phyloP scores from a whole-genome alignment of 2,797 vertebrate genomes.

The Allochrocebus solatus region DNA sequence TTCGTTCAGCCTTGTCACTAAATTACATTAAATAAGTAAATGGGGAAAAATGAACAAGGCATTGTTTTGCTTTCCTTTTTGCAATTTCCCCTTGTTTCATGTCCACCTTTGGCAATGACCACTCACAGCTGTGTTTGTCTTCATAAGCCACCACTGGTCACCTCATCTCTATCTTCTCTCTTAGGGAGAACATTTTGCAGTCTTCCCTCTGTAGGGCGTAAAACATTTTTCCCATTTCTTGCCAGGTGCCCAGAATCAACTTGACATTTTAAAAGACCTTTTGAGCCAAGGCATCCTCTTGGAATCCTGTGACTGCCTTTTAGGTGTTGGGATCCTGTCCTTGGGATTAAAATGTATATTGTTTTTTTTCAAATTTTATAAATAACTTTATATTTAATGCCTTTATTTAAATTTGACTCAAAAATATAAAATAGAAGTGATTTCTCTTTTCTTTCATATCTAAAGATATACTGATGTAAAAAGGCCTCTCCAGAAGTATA shows the following conservation, averaged over 20 bases:
- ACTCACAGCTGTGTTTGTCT: background rate
- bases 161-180: background rate
- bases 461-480: background rate
- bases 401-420: background rate
- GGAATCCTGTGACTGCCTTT: background rate
- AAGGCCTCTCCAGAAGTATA: background rate
- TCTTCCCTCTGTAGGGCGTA: background rate
- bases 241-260: background rate
- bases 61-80: background rate
- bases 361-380: background rate
- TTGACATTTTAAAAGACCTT: background rate
- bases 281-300: background rate
- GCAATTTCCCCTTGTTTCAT: background rate
- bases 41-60: background rate
- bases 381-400: background rate
- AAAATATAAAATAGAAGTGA: background rate
- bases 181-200: background rate
- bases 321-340: background rate
- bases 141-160: background rate
- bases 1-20: background rate
- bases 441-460: background rate
- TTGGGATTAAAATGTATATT: background rate
- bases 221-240: slow-evolving; percentile 1
- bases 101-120: background rate
- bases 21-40: background rate